Conservation (phyloP, 2,797 vertebrate genomes). For the Tragopan temminckii region DNA sequence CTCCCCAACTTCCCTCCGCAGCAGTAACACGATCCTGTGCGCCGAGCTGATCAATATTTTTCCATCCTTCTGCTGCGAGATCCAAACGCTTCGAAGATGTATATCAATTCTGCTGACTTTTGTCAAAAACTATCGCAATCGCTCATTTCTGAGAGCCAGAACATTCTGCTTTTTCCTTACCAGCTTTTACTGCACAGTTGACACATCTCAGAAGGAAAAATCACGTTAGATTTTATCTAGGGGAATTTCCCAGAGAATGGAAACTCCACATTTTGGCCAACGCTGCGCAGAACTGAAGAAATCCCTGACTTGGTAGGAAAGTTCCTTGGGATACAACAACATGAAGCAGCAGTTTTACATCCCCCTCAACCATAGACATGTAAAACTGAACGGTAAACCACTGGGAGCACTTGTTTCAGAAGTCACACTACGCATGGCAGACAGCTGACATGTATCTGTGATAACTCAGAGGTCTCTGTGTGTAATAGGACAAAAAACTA, state of each 20-base stretch:
- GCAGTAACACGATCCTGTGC: not conserved
- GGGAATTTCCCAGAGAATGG: not conserved
- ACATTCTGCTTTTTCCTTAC: not conserved
- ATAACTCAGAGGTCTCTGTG: not conserved
- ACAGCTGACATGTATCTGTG: fast-evolving
- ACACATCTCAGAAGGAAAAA: not conserved
- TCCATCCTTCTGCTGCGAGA: not conserved
- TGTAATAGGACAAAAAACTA: not conserved
- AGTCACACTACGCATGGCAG: fast-evolving
- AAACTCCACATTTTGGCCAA: not conserved
- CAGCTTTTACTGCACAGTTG: fast-evolving
- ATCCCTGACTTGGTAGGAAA: not conserved
- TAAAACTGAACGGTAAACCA: not conserved
- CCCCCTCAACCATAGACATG: not conserved
- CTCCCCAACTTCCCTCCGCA: not conserved
- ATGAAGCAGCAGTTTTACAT: not conserved
- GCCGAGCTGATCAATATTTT: not conserved
- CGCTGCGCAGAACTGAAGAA: not conserved
- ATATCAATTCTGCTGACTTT: not conserved
- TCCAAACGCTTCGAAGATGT: not conserved
- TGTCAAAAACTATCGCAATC: not conserved
- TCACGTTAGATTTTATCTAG: not conserved
- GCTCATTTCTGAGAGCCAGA: not conserved
- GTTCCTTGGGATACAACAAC: not conserved
- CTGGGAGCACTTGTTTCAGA: not conserved